Percentiles rank a stretch among this genome's conserved stretches.
phyloP scores from a whole-genome alignment of 2,888 invertebrate genomes.

The Fragum fragum region DNA sequence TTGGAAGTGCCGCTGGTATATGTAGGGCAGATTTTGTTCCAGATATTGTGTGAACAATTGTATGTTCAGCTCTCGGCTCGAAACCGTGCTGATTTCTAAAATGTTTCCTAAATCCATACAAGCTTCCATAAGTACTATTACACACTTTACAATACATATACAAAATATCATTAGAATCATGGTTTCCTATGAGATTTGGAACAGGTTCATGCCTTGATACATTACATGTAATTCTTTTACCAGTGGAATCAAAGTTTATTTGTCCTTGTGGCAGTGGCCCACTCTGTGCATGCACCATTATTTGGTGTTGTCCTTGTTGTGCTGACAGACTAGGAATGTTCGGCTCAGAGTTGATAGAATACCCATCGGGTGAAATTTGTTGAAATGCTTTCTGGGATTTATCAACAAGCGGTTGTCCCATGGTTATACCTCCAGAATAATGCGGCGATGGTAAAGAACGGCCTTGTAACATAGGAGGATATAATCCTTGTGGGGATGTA shows the following conservation, averaged over 20 bases:
- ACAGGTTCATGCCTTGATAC: constrained; percentile 84
- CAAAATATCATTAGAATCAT: constrained; percentile 83
- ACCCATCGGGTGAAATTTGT: constrained; percentile 7
- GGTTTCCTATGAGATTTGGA: constrained; percentile 83
- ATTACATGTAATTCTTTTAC: constrained; percentile 56
- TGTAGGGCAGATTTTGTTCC: constrained; percentile 80
- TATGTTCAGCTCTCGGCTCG: constrained; percentile 84
- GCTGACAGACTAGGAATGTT: constrained; percentile 3
- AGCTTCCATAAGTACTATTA: constrained; percentile 84
- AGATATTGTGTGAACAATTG: constrained; percentile 84
- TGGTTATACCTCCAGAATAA: constrained; percentile 55
- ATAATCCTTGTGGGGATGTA: constrained; percentile 30
- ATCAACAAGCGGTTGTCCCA: constrained; percentile 57
- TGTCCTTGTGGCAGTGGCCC: constrained; percentile 40
- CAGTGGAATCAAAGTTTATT: constrained; percentile 49
- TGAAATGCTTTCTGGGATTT: constrained; percentile 45
- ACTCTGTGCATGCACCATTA: constrained; percentile 25
- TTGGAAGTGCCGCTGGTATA: constrained; percentile 16
- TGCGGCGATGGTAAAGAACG: constrained; percentile 51
- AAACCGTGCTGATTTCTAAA: constrained; percentile 85
- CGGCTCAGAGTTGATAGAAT: neutral
- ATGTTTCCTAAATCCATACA: constrained; percentile 85
- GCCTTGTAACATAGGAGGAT: constrained; percentile 28
- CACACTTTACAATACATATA: constrained; percentile 84
- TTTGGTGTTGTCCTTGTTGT: constrained; percentile 23